Evolutionary conservation across 2,113 vertebrate species (phyloP), one percentile per base, ranked within the genome.

Genomic region (Hippocampus mohnikei): DNA sequence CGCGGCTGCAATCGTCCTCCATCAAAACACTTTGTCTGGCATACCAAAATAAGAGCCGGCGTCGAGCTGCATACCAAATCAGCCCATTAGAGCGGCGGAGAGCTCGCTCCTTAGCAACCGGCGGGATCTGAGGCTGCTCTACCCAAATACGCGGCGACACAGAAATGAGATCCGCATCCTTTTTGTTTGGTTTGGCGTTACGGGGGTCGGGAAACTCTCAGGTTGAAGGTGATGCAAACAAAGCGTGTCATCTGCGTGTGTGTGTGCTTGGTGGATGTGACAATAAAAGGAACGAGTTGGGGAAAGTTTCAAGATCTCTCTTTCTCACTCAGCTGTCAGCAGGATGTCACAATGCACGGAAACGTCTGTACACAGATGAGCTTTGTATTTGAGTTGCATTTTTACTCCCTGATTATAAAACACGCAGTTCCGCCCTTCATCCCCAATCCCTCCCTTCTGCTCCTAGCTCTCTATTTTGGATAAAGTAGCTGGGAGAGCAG

Each of bases 21-120:
- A 96, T 97, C 96, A 96, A 97, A 97, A 96, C 96, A 97, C 96
- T 97, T 96, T 97, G 96, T 96, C 95, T 96, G 95, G 95, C 95
- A 96, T 97, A 95, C 95, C 96, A 96, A 96, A 96, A 95, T 95
- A 95, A 94, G 94, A 94, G 91, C 92, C 94, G 91, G 94, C 89
- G 92, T 94, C 89, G 94, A 91, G 89, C 92, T 81, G 95, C 98
- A 98, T 97, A 97, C 94, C 91, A 96, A 98, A 98, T 96, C 95
- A 96, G 94, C 92, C 95, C 94, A 95, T 95, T 95, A 95, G 93
- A 94, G 94, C 94, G 91, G 90, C 89, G 94, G 93, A 85, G 88
- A 93, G 93, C 93, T 93, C 91, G 95, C 95, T 96, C 93, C 96
- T 96, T 96, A 95, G 95, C 95, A 98, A 97, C 96, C 82, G 90